phyloP scores from a whole-genome alignment of 2,888 invertebrate species.

The Harpalus rubripes region DNA sequence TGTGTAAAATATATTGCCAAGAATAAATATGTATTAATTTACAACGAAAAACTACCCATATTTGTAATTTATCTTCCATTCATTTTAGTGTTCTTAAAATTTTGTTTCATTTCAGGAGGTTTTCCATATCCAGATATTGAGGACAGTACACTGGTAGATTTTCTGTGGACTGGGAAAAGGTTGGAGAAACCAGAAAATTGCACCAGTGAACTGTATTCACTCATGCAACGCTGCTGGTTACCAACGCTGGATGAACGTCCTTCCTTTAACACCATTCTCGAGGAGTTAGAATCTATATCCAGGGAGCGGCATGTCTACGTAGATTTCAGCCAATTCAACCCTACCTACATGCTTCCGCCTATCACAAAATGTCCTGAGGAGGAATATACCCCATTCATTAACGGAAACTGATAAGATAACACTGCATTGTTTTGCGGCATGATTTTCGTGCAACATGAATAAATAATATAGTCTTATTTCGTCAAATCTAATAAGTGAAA shows the following conservation, averaged over 20 bases:
- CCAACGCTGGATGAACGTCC: conserved; percentile 82
- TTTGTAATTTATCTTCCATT: too few relatives aligned
- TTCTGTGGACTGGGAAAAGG: conserved; percentile 82
- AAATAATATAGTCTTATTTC: too few relatives aligned
- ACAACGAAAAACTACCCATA: too few relatives aligned
- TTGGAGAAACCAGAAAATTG: conserved; percentile 85
- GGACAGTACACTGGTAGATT: conserved; percentile 82
- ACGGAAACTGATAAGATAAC: too few relatives aligned
- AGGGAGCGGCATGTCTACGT: conserved; percentile 79
- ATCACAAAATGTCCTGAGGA: background rate
- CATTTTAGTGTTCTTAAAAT: too few relatives aligned
- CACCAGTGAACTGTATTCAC: conserved; percentile 83
- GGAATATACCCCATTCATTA: background rate
- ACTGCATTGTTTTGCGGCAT: too few relatives aligned
- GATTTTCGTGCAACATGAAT: too few relatives aligned
- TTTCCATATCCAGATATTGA: conserved; percentile 87
- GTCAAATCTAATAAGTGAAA: too few relatives aligned
- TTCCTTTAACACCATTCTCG: conserved; percentile 82
- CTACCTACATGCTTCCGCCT: conserved; percentile 82
- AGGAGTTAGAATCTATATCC: conserved; percentile 77
- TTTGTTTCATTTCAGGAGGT: conserved; percentile 79
- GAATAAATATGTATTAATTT: too few relatives aligned
- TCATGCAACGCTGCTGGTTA: conserved; percentile 87
- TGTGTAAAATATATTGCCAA: too few relatives aligned
- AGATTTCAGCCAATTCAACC: conserved; percentile 80